Percentiles rank a stretch among this genome's conserved stretches.
Conservation (phyloP, 1,140 invertebrate genomes). For the Procambarus clarkii region DNA sequence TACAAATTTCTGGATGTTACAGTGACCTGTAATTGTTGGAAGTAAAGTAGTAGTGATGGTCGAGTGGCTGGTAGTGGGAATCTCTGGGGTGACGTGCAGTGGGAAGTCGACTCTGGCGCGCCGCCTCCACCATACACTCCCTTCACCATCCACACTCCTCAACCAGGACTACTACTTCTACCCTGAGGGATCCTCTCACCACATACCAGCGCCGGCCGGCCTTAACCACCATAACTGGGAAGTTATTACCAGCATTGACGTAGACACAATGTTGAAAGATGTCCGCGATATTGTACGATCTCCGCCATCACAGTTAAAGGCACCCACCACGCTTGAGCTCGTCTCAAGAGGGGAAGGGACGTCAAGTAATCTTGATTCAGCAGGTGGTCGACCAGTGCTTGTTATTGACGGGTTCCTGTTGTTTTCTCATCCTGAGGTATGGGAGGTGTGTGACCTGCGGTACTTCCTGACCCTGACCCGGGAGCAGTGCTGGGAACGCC, state of each 20-base stretch:
- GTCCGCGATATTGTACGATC: conserved; percentile 73
- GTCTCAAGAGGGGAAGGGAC: not conserved
- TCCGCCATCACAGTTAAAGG: not conserved
- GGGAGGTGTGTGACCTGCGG: conserved; percentile 83
- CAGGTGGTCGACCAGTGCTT: conserved; percentile 75
- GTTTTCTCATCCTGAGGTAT: conserved; percentile 82
- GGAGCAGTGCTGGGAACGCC: conserved; percentile 79
- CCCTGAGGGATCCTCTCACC: conserved; percentile 82
- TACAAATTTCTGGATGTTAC: not conserved
- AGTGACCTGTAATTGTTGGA: not conserved
- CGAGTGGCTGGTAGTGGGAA: conserved; percentile 83
- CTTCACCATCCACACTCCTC: conserved; percentile 79
- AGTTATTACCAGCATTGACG: conserved; percentile 83
- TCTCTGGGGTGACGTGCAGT: conserved; percentile 86
- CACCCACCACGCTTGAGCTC: not conserved
- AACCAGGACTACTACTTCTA: conserved; percentile 88
- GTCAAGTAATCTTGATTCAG: not conserved
- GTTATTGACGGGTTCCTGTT: conserved; percentile 87
- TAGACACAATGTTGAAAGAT: conserved; percentile 83
- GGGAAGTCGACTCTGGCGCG: conserved; percentile 86
- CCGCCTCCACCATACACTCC: conserved; percentile 75
- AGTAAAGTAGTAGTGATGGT: conserved; percentile 67
- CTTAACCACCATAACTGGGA: conserved; percentile 89
- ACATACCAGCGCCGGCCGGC: conserved; percentile 78
- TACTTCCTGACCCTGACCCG: conserved; percentile 84